phyloP scores from a whole-genome alignment of 64 coral and sea anemone species.

The Actinia tenebrosa region DNA sequence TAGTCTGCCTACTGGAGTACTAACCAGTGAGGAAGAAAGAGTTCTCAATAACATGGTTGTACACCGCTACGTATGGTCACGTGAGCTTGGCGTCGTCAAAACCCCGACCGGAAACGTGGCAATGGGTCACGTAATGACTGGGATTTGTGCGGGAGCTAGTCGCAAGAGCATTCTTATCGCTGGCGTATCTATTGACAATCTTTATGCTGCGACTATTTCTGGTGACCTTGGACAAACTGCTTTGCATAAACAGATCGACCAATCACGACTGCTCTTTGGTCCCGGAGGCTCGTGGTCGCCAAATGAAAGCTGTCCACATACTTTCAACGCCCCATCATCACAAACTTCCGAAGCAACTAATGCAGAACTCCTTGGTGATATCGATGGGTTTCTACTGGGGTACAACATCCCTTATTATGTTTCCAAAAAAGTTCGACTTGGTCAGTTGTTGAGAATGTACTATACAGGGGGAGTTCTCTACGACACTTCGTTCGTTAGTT shows the following conservation, averaged over 20 bases:
- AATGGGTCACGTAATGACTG: conserved; percentile 63
- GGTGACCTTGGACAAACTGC: conserved; percentile 42
- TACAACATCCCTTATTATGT: conserved; percentile 33
- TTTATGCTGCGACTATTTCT: conserved; percentile 72
- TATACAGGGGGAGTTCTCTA: conserved; percentile 49
- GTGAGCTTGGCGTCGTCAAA: conserved; percentile 54
- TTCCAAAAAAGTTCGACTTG: conserved; percentile 55
- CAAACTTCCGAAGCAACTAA: conserved; percentile 30
- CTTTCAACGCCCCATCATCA: not conserved
- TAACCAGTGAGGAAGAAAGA: conserved; percentile 33
- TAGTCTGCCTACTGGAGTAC: not conserved
- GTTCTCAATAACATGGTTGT: conserved; percentile 45
- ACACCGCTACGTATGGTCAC: not conserved
- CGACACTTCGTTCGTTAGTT: conserved; percentile 40
- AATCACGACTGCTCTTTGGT: conserved; percentile 31
- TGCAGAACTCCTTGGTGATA: conserved; percentile 51
- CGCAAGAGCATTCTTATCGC: conserved; percentile 35
- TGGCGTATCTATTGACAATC: conserved; percentile 59
- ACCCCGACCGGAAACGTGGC: conserved; percentile 41
- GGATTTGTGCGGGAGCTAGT: conserved; percentile 64
- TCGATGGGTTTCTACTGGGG: conserved; percentile 76
- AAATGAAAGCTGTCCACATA: not conserved
- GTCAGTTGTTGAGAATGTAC: conserved; percentile 86
- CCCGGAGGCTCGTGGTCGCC: conserved; percentile 66
- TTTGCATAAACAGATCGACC: conserved; percentile 47